Evolutionary conservation across 1,140 invertebrate species (phyloP).

Genomic region (Cydia amplana): DNA sequence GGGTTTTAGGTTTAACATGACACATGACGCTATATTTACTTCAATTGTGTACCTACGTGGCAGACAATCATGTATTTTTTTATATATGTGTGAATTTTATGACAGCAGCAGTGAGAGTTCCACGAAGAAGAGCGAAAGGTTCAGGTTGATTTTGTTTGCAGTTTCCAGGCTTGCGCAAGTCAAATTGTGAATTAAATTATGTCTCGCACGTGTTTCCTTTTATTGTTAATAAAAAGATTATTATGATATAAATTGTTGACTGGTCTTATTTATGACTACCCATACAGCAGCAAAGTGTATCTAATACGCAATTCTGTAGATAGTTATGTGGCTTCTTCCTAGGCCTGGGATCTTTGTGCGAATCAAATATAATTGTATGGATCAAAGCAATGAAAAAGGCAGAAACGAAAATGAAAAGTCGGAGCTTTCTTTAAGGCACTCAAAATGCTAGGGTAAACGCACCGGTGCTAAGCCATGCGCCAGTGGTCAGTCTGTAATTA

Average conservation of each 20-base stretch:
- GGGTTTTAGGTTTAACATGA: slow-evolving; percentile 33
- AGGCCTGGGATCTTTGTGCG: too few relatives aligned
- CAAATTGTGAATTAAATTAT: slow-evolving; percentile 73
- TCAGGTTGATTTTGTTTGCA: slow-evolving; percentile 41
- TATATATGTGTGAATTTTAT: slow-evolving; percentile 23
- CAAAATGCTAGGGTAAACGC: too few relatives aligned
- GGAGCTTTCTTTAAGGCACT: too few relatives aligned
- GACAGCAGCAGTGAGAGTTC: neutral
- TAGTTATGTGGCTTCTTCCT: too few relatives aligned
- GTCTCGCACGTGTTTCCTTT: slow-evolving; percentile 77
- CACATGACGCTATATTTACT: neutral
- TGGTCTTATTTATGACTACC: neutral
- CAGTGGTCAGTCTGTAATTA: too few relatives aligned
- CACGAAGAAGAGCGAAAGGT: slow-evolving; percentile 9
- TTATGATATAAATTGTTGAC: slow-evolving; percentile 51
- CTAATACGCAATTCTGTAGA: too few relatives aligned
- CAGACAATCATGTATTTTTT: slow-evolving; percentile 16
- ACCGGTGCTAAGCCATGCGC: too few relatives aligned
- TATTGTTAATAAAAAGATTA: slow-evolving; percentile 79
- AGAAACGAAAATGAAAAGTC: too few relatives aligned
- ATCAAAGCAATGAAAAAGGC: too few relatives aligned
- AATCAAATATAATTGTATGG: too few relatives aligned
- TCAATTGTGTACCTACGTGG: neutral
- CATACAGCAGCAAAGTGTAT: too few relatives aligned
- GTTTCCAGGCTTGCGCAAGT: slow-evolving; percentile 66